A percentile compares a stretch with the other conserved stretches of the same genome.
These are phyloP conservation scores for Corythucha ciliata DNA, from an alignment of 2,888 invertebrate species.

Conservation along the genomic window DNA sequence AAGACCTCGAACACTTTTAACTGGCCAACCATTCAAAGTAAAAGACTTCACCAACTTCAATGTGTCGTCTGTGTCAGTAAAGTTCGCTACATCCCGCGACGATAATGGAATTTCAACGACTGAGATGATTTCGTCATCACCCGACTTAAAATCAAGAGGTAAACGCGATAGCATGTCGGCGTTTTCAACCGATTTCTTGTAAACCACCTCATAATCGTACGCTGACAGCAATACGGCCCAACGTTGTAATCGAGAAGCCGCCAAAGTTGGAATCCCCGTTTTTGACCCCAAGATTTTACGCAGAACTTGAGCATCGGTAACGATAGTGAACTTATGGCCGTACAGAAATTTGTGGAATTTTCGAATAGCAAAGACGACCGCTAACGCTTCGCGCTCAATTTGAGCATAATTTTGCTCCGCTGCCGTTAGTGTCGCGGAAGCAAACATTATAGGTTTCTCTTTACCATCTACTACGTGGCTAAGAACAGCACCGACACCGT, in stretches of 20 bases:
- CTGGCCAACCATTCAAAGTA: too few species aligned
- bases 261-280: neutral
- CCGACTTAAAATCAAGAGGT: too few species aligned
- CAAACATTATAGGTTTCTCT: slow-evolving; percentile 7
- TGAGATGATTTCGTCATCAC: too few species aligned
- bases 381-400: slow-evolving; percentile 2
- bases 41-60: too few species aligned
- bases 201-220: neutral
- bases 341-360: slow-evolving; percentile 11
- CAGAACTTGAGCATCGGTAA: neutral
- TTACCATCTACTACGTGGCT: slow-evolving; percentile 23
- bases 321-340: neutral
- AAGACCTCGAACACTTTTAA: too few species aligned
- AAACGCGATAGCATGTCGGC: neutral
- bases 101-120: too few species aligned
- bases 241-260: neutral
- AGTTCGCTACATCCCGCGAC: too few species aligned
- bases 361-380: slow-evolving; percentile 5
- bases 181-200: neutral
- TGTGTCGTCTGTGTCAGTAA: too few species aligned
- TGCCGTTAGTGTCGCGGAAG: neutral
- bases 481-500: slow-evolving; percentile 34
- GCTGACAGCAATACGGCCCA: slow-evolving; percentile 6
- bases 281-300: slow-evolving; percentile 2
- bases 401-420: slow-evolving; percentile 6